Base-by-base conservation (phyloP, 2,113 vertebrate genomes). In the Recurvirostra avosetta region DNA sequence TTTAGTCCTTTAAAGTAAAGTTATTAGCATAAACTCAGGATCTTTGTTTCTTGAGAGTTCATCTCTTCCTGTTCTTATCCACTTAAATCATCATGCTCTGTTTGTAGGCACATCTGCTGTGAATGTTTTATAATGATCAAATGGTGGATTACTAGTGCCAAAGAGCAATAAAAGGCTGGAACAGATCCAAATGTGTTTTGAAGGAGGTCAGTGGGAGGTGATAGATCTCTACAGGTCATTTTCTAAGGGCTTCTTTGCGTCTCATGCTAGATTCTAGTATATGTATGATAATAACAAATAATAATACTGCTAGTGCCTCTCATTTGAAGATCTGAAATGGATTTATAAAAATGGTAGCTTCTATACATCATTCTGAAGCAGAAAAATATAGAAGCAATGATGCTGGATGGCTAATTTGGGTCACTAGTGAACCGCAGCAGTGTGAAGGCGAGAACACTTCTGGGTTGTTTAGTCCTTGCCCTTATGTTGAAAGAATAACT, bases 21-120 rank as follows among this genome's bases (percentile, higher is more conserved):
- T 66, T 77, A 93, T 83, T 95, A 86, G 62, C 75, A 88, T 95
- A 93, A 86, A 77, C 56, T 88, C 59, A 86, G 67, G 41, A 86
- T 83, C 75, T 92, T 83, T 94, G 22, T 93, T 96, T 90, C 55
- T 83, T 93, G 88, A 96, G 92, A 80, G 55, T 86, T 97, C 68
- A 30, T 85, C 26, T 94, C 80, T 96, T 97, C 85, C 85, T 94
- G 77, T 88, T 94, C 62, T 82, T 89, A 90, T 29, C 53, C 68
- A 77, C 89, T 91, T 88, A 66, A 92, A 59, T 40, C 41, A 90
- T 81, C 45, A 23, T 40, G 21, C 62, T 87, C 53, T 91, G 29
- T 75, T 89, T 85, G 76, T 58, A 96, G 78, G 52, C 63, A 67
- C 62, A 90, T 88, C 77, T 92, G 47, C 67, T 96, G 38, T 88